Evolutionary conservation across 2,888 invertebrate species (phyloP), one percentile per base, ranked within the genome.

Genomic region (Caenorhabditis uteleia): DNA sequence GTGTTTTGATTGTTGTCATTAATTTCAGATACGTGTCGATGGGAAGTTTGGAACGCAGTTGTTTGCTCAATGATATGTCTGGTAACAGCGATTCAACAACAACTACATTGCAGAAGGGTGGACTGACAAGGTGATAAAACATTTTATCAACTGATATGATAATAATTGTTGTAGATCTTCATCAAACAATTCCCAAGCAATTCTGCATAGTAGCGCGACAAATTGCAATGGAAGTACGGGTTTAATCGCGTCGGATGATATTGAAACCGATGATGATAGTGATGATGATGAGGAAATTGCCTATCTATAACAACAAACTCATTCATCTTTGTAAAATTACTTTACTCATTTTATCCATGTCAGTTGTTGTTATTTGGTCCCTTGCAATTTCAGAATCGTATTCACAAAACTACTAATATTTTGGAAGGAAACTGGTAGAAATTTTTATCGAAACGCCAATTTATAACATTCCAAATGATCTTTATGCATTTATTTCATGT

Each of bases 211-310:
- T 3, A 48, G 56, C 31, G 45, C 42, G 5, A 50, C 50, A 12
- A 53, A 60, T 33, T 61, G 47, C 27, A 62, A 62, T 31, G 56
- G 51, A 1, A 51, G 51, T 33, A 57, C 64, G 20, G 64, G 57
- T n/a, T 57, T 57, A 29, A 33, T 57, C 8, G 39, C 53, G 3
- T 53, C 53, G n/a, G 46, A 50, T 26, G 45, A 53, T 8, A 29
- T 18, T 31, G 5, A 6, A 20, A 31, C 7, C 12, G 45, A 36
- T 29, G 36, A 47, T 14, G 61, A 61, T 23, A 61, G 49, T 25
- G 56, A 62, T 27, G 51, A 27, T 25, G 62, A 64, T 49, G 62
- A 62, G 10, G 62, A 62, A 29, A 64, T 64, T 36, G 64, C 64
- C 10, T 64, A 64, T 46, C 40, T 64, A 2, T 64, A 36, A 55